Base-by-base conservation (phyloP, 2,113 vertebrate genomes). In the Cnemophilus loriae region DNA sequence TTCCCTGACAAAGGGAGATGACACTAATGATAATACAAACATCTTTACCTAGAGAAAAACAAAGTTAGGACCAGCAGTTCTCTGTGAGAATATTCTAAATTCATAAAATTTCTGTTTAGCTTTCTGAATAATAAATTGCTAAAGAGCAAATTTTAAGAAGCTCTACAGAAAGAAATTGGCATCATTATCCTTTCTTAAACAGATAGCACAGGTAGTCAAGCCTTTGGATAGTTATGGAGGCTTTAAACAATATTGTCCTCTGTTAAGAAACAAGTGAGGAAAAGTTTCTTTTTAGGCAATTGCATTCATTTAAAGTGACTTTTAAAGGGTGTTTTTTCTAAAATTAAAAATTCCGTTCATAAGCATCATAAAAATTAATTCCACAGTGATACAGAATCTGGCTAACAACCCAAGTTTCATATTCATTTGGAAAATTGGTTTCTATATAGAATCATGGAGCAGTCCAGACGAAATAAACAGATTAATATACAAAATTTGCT, bases 101-200 rank as follows among this genome's bases (percentile, higher is more conserved):
- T 70, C 14, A 41, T 47, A 52, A 87, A 70, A 81, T 37, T 75
- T 24, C 33, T 89, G 27, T 47, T 73, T 44, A 79, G 15, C 15
- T 86, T 95, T 84, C 37, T 81, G 87, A 90, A 74, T 24, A 80
- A 67, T 28, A 47, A 63, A 63, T 56, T 70, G 24, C 10, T 23
- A n/a, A 84, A 86, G 28, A 78, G 21, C 2, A 70, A 47, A 63
- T 89, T 91, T 87, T 63, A 84, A 70, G 76, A 67, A 78, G 35
- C 7, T 68, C 44, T 78, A 11, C 24, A 27, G 28, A 56, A 93
- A 85, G 42, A 87, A 93, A 74, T 22, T 47, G 30, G 27, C 16
- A 52, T 74, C 49, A 64, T 94, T 87, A 71, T 52, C 78, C 52
- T 82, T 89, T 90, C 60, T 95, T 95, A 67, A 95, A 67, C 50